Base-by-base conservation (phyloP, 2,888 invertebrate genomes). In the Sepiola atlantica region DNA sequence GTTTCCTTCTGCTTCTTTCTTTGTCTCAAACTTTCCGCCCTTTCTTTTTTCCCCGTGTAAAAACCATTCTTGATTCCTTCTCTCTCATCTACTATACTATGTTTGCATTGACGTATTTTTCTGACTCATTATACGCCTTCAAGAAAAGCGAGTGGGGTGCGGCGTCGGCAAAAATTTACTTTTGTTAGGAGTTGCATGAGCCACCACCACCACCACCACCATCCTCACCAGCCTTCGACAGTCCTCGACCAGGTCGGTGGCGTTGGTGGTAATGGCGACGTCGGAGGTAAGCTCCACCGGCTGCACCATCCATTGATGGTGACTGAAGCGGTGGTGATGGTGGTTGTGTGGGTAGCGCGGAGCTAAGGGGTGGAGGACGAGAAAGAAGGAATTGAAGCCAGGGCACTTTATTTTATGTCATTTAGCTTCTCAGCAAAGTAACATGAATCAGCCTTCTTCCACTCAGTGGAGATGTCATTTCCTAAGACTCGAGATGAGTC, bases 331-430 rank as follows among this genome's bases (percentile, higher is more conserved):
- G 77, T 77, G 77, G n/a, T 77, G n/a, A 14, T 14, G 77, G 77
- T 12, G 77, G 77, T 57, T 16, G 57, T 57, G 21, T 20, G 1
- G 77, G n/a, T 3, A 32, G n/a, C 10, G 77, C 2, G 6, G 77
- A 10, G 14, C 28, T 1, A 28, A n/a, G 77, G 24, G 0, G 24
- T 1, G 77, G 10, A 77, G 77, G 16, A 32, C n/a, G 21, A 32
- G 32, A 32, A 32, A n/a, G 77, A n/a, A 16, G 77, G 32, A 32
- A 77, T 45, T 16, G 77, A 77, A 32, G 77, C 77, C 77, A 32
- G n/a, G 77, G 77, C 77, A 77, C 77, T 77, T 77, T 77, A 77
- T 77, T 77, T 77, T 77, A 77, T 77, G 77, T 77, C 77, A 77
- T 77, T 77, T 77, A 77, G 77, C 77, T 77, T 77, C 77, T 77